Base-by-base conservation (phyloP, 2,797 vertebrate genomes). In the Erpetoichthys calabaricus region DNA sequence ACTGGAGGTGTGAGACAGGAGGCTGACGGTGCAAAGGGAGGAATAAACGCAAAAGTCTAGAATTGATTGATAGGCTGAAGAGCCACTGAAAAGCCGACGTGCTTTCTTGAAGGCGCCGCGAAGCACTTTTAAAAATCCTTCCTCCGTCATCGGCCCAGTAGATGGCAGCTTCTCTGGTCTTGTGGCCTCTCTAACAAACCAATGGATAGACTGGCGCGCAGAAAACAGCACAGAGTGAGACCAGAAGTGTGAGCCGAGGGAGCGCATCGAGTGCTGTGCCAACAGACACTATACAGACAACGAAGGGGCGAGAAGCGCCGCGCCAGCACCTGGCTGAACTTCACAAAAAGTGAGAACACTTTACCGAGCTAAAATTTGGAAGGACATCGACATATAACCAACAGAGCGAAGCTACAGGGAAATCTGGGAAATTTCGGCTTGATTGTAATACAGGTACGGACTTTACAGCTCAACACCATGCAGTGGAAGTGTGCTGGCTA, bases 71-170 rank as follows among this genome's bases (percentile, higher is more conserved):
- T 85, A 79, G 74, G 66, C 60, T 70, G 67, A 59, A 51, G 73
- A 69, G 73, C 86, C 85, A 89, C 67, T 83, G 66, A 76, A 60
- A 78, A 77, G 67, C 75, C 57, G 62, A 65, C 73, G 57, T 79
- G 82, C 80, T 75, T 69, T 73, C 57, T 66, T 68, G 55, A 57
- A 63, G 74, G 69, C 73, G 80, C 74, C 82, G 72, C 78, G 75
- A 79, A 80, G 70, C 78, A 77, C 61, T 80, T 84, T 88, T 92
- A 92, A 93, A 92, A 90, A 87, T 86, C 86, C 86, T 74, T 79
- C 74, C 68, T 74, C 67, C 68, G 80, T 72, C 72, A 68, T 60
- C 55, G 76, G 78, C 82, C 78, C 75, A 71, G 70, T 81, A 80
- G 85, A 88, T 86, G 89, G 89, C 85, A 83, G 84, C 73, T 74